These are phyloP conservation scores for Actenoides lindsayi DNA, from an alignment of 2,113 vertebrate genomes.

Conservation along the genomic window DNA sequence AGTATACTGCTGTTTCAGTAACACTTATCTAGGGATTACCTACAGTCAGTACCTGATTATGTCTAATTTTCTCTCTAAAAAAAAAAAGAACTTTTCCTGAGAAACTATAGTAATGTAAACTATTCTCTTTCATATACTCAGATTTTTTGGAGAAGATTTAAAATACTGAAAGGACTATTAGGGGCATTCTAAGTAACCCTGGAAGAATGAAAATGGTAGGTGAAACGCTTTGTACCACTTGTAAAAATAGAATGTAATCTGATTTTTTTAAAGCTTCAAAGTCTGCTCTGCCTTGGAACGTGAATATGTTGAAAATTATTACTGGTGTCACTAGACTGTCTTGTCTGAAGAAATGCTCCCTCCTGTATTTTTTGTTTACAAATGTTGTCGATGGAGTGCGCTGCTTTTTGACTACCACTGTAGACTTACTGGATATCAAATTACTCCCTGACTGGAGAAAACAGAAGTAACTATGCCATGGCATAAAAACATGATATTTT, in stretches of 20 bases:
- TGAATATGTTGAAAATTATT: not conserved
- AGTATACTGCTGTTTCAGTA: conserved; percentile 1
- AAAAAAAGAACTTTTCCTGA: conserved; percentile 3
- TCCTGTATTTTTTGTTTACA: not conserved
- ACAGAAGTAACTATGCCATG: not conserved
- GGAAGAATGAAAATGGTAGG: not conserved
- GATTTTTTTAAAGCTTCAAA: not conserved
- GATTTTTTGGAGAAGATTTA: not conserved
- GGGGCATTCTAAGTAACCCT: conserved; percentile 39
- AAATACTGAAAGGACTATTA: not conserved
- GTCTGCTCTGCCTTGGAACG: not conserved
- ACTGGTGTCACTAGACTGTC: not conserved
- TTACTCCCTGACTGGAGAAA: not conserved
- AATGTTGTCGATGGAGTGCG: not conserved
- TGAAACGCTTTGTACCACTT: not conserved
- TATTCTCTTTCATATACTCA: not conserved
- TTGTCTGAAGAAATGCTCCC: not conserved
- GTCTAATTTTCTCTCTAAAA: conserved; percentile 30
- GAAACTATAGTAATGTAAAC: not conserved
- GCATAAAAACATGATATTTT: not conserved
- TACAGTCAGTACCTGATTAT: not conserved
- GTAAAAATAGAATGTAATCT: not conserved
- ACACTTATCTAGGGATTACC: not conserved
- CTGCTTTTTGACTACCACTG: not conserved
- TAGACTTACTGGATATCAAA: not conserved